Evolutionary conservation across 2,113 vertebrate species (phyloP).

Genomic region (Potamarius usumacintae): DNA sequence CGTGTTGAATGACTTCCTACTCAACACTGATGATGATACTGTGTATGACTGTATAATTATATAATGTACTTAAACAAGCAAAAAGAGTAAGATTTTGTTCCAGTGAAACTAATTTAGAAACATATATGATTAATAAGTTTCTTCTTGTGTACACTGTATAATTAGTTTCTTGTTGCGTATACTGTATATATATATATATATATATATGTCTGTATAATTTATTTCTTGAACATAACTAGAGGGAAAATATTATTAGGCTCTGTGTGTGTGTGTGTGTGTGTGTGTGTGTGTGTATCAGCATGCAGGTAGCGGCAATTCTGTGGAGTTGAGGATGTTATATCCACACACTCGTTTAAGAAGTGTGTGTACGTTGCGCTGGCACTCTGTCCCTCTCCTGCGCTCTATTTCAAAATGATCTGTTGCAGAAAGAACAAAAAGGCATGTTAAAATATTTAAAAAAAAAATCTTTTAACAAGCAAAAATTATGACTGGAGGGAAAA

Average conservation of each 20-base stretch:
- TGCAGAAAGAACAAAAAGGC: conserved; percentile 56
- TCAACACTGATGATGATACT: conserved; percentile 38
- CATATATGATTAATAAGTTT: conserved; percentile 15
- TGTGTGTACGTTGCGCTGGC: conserved; percentile 87
- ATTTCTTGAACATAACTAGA: not conserved
- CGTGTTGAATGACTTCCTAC: conserved; percentile 36
- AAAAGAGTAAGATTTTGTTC: conserved; percentile 26
- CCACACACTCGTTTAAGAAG: conserved; percentile 94
- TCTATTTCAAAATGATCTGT: conserved; percentile 99
- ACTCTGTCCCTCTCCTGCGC: conserved; percentile 79
- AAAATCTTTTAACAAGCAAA: not conserved
- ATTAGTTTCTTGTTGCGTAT: conserved; percentile 20
- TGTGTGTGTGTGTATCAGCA: conserved; percentile 84
- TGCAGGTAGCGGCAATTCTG: conserved; percentile 99
- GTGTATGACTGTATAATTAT: conserved; percentile 29
- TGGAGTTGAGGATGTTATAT: conserved; percentile 91
- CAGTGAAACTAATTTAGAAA: conserved; percentile 31
- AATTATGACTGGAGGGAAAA: not conserved
- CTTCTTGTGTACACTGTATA: conserved; percentile 3
- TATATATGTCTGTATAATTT: conserved; percentile 8
- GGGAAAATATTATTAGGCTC: not conserved
- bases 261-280: conserved; percentile 37
- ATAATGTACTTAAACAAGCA: conserved; percentile 39
- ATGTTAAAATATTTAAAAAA: conserved; percentile 3
- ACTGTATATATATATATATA: conserved; percentile 3